phyloP scores from a whole-genome alignment of 2,113 vertebrate genomes.

The Pollachius pollachius region DNA sequence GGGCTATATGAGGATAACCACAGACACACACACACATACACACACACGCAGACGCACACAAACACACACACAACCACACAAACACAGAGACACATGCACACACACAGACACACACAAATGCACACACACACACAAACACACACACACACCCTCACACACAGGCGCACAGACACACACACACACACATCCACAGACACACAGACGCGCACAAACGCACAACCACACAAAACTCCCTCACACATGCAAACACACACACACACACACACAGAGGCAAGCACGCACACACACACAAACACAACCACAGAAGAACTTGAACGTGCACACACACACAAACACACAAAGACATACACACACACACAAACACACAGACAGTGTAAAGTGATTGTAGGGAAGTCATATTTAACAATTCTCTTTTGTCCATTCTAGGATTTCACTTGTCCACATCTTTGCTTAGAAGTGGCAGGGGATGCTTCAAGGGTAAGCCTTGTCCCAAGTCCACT shows the following conservation, averaged over 20 bases:
- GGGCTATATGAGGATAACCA: constrained; percentile 66
- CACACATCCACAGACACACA: not conserved
- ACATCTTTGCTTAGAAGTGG: no score
- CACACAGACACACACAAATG: not conserved
- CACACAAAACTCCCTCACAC: not conserved
- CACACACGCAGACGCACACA: not conserved
- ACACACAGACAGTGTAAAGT: not conserved
- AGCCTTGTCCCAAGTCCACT: no score
- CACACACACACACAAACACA: no score
- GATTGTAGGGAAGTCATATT: not conserved
- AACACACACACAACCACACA: not conserved
- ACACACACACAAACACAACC: no score
- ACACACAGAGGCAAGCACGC: not conserved
- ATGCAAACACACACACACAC: not conserved
- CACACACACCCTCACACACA: no score
- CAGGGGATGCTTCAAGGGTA: no score
- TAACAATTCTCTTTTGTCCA: no score
- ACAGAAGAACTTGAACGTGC: no score
- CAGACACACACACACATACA: constrained; percentile 23
- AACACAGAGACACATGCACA: not conserved
- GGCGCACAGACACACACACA: not conserved
- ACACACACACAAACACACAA: constrained; percentile 10
- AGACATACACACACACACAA: not conserved
- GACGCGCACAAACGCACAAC: not conserved
- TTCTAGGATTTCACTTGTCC: no score